Conservation (phyloP, 2,888 invertebrate species). For the Pollenia amentaria region DNA sequence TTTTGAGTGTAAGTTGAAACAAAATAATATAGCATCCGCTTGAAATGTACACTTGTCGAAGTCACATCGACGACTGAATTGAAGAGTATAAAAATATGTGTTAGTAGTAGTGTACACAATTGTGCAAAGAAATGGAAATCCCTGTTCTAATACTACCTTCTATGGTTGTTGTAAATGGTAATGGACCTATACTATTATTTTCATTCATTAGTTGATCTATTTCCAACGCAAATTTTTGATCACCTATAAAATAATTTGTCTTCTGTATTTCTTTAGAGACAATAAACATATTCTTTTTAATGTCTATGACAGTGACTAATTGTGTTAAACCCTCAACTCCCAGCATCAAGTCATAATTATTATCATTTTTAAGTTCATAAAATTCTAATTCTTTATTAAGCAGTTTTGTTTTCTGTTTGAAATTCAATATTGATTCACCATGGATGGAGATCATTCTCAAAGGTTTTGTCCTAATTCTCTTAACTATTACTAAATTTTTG, state of each 20-base stretch:
- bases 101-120: too few relatives aligned
- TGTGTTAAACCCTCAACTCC: slow-evolving; percentile 25
- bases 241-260: slow-evolving; percentile 28
- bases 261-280: background rate
- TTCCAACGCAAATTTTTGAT: background rate
- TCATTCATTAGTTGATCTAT: slow-evolving; percentile 10
- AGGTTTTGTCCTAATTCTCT: slow-evolving; percentile 25
- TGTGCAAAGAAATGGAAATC: too few relatives aligned
- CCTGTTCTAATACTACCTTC: slow-evolving; percentile 32
- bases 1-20: too few relatives aligned
- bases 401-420: slow-evolving; percentile 13
- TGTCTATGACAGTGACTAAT: slow-evolving; percentile 10
- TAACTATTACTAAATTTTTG: slow-evolving; percentile 1
- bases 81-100: too few relatives aligned
- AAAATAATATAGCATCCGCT: too few relatives aligned
- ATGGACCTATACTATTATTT: slow-evolving; percentile 38
- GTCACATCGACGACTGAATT: too few relatives aligned
- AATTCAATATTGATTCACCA: slow-evolving; percentile 36
- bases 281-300: slow-evolving; percentile 18
- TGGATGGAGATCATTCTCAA: slow-evolving; percentile 36
- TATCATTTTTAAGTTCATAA: slow-evolving; percentile 21
- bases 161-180: slow-evolving; percentile 34
- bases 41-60: too few relatives aligned
- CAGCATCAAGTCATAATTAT: slow-evolving; percentile 39
- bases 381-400: slow-evolving; percentile 18